A percentile compares a stretch with the other conserved stretches of the same genome.
phyloP scores from a whole-genome alignment of 1,140 invertebrate genomes.

The Brachionus asplanchnoidis region DNA sequence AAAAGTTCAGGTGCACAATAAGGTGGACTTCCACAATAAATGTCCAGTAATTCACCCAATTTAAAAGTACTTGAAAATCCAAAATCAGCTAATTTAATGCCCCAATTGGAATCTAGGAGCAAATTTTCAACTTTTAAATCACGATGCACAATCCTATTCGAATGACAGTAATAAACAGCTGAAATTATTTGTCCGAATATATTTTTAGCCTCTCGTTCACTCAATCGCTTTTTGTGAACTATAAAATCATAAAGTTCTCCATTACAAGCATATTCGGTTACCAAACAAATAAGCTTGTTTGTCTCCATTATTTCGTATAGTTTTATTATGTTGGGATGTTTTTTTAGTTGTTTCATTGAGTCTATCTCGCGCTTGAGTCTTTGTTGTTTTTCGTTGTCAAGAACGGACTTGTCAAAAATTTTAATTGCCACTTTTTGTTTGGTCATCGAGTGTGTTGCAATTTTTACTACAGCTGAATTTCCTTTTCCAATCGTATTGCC shows the following conservation, averaged over 20 bases:
- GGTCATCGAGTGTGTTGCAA: slow-evolving; percentile 97
- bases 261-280: slow-evolving; percentile 56
- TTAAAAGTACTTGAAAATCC: slow-evolving; percentile 99
- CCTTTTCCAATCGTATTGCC: slow-evolving; percentile 89
- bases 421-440: slow-evolving; percentile 87
- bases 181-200: slow-evolving; percentile 98
- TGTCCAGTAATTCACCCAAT: slow-evolving; percentile 95
- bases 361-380: slow-evolving; percentile 35
- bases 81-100: slow-evolving; percentile 99
- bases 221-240: slow-evolving; percentile 61
- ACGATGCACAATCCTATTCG: slow-evolving; percentile 88
- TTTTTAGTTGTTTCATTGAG: slow-evolving; percentile 36
- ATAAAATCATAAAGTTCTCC: slow-evolving; percentile 74
- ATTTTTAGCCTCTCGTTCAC: slow-evolving; percentile 54
- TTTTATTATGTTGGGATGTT: slow-evolving; percentile 10
- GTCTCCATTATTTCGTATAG: slow-evolving; percentile 42
- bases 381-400: slow-evolving; percentile 29
- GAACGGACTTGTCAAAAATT: slow-evolving; percentile 88
- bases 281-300: slow-evolving; percentile 20
- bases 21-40: slow-evolving; percentile 97
- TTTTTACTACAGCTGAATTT: slow-evolving; percentile 99
- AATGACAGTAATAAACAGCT: slow-evolving; percentile 96
- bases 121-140: slow-evolving; percentile 82
- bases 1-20: slow-evolving; percentile 99
- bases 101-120: slow-evolving; percentile 86